phyloP scores from a whole-genome alignment of 2,113 vertebrate genomes.

The Pionites leucogaster region DNA sequence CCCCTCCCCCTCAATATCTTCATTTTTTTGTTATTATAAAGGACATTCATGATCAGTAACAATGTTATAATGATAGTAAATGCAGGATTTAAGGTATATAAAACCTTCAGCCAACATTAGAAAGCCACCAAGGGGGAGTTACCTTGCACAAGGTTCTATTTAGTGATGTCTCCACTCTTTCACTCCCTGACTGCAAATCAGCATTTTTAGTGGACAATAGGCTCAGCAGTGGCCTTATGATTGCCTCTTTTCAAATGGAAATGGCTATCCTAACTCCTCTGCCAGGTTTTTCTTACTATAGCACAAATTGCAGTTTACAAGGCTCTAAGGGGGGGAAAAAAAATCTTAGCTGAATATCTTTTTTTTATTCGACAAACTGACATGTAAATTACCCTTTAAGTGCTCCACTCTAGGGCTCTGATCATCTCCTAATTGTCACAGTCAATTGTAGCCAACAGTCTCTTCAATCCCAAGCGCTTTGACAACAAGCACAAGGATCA shows the following conservation, averaged over 20 bases:
- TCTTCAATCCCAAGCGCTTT: conserved; percentile 95
- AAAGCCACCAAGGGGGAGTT: conserved; percentile 77
- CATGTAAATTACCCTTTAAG: conserved; percentile 99
- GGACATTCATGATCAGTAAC: conserved; percentile 71
- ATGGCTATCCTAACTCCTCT: conserved; percentile 92
- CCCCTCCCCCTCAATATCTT: conserved; percentile 62
- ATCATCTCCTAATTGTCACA: conserved; percentile 99
- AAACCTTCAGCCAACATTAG: conserved; percentile 72
- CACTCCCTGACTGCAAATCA: conserved; percentile 90
- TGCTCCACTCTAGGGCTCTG: conserved; percentile 92
- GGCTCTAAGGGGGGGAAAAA: conserved; percentile 81
- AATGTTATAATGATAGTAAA: conserved; percentile 77
- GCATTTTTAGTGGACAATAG: conserved; percentile 93
- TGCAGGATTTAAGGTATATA: conserved; percentile 73
- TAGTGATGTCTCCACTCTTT: conserved; percentile 80
- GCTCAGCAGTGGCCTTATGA: conserved; percentile 96
- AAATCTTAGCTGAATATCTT: conserved; percentile 91
- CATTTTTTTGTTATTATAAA: conserved; percentile 66
- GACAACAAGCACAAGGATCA: conserved; percentile 95
- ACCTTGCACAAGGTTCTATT: conserved; percentile 84
- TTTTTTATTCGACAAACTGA: conserved; percentile 94
- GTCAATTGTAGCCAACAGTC: conserved; percentile 99
- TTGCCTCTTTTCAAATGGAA: conserved; percentile 99
- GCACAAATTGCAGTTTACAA: conserved; percentile 99
- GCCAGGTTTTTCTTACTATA: conserved; percentile 92